Evolutionary conservation across 1,140 invertebrate species (phyloP).

Genomic region (Aphis gossypii): DNA sequence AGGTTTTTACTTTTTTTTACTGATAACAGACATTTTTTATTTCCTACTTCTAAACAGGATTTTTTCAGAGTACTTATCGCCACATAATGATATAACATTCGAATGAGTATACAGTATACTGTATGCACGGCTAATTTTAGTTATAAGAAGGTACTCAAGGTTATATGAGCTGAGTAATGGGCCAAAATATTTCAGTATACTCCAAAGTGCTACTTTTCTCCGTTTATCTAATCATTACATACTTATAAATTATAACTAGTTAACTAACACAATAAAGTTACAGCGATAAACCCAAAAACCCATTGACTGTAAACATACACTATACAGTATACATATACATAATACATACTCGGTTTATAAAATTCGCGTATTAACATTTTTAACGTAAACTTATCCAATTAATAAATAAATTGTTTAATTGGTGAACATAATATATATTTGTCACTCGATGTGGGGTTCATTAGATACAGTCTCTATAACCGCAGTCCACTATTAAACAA

Average conservation of each 20-base stretch:
- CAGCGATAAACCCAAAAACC: not conserved
- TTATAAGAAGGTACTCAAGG: not conserved
- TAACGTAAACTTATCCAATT: not conserved
- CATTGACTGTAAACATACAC: not conserved
- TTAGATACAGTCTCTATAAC: not conserved
- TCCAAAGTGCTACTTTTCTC: not conserved
- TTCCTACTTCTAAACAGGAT: not conserved
- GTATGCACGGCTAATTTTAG: not conserved
- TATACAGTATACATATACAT: too few species aligned
- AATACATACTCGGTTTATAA: not conserved
- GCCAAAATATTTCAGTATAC: not conserved
- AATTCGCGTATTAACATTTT: not conserved
- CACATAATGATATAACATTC: too few species aligned
- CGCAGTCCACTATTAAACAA: not conserved
- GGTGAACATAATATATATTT: not conserved
- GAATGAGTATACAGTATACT: too few species aligned
- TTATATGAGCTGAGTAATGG: not conserved
- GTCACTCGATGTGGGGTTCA: constrained; percentile 3
- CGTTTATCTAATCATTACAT: not conserved
- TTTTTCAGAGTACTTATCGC: not conserved
- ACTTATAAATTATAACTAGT: not conserved
- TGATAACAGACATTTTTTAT: not conserved
- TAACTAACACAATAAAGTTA: not conserved
- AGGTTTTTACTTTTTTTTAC: not conserved
- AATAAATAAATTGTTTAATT: constrained; percentile 16